Evolutionary conservation across 2,113 vertebrate species (phyloP).

Genomic region (Gadus chalcogrammus): DNA sequence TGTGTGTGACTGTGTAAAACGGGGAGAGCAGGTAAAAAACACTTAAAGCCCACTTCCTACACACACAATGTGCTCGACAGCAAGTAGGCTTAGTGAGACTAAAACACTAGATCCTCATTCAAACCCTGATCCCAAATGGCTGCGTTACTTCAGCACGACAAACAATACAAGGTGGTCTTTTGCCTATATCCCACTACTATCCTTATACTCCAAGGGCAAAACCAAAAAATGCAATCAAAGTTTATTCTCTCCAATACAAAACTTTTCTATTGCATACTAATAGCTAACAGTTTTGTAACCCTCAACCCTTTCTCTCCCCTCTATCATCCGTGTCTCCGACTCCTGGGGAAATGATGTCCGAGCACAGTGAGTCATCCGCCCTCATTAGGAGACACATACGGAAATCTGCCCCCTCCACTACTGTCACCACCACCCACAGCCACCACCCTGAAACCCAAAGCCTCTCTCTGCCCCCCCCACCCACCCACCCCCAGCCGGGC

Average conservation of each 20-base stretch:
- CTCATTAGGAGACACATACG: slow-evolving; percentile 31
- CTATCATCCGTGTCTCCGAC: background rate
- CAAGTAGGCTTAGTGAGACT: no score
- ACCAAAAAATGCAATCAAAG: no score
- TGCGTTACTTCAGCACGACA: no score
- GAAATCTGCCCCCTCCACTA: background rate
- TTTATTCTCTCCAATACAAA: background rate
- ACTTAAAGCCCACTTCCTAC: background rate
- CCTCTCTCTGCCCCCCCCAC: background rate
- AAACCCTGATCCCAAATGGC: no score
- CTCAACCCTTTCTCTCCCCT: background rate
- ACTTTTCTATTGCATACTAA: no score
- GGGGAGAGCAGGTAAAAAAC: background rate
- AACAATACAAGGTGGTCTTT: no score
- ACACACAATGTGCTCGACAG: background rate
- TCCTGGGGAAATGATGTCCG: background rate
- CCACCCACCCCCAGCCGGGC: slow-evolving; percentile 10
- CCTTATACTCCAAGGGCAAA: background rate
- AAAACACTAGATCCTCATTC: no score
- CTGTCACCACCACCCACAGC: no score
- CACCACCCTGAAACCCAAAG: slow-evolving; percentile 7
- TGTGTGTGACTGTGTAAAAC: background rate
- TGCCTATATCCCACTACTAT: no score
- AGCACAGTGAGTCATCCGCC: slow-evolving; percentile 31
- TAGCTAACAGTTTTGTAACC: no score